Base-by-base conservation (phyloP, 2,797 vertebrate species). In the Sandelia bainsii region DNA sequence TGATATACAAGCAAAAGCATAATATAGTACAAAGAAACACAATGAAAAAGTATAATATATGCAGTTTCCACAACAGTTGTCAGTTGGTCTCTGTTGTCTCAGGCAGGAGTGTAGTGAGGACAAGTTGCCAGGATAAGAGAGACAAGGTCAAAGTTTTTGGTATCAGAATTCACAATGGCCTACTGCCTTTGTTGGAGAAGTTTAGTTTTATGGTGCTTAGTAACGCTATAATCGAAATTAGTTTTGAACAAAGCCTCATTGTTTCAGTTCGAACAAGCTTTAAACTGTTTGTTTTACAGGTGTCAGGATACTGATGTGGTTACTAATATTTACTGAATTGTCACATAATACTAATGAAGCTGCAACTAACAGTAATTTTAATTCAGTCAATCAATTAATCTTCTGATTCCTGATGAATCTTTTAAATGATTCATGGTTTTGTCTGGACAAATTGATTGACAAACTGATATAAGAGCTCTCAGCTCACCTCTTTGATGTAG, bases 141-240 rank as follows among this genome's bases (percentile, higher is more conserved):
- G 14, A 65, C 44, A 34, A 34, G 69, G 57, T 89, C 72, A 61
- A 8, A 22, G 25, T 34, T 56, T 34, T 40, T 51, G 13, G 14
- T 56, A 2, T 56, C 62, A 59, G 57, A 58, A 27, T 34, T 60
- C 69, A 77, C 68, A 72, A 67, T 42, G 53, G 39, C 45, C 45
- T 65, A 6, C 11, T 72, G 40, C 25, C 40, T 80, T 68, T 84
- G 73, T 87, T 67, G 5, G 54, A 27, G 3, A n/a, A 27, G 67
- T 64, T 73, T 58, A 32, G 6, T 13, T 12, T 58, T 45, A 17
- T 29, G 75, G n/a, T 80, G 50, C 81, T 79, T 81, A 53, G 90
- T 79, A 75, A 92, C 62, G 0, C 34, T 61, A 42, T 9, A 34
- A 3, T 9, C 10, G 8, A 34, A 34, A 34, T 34, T 37, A 44